These are phyloP conservation scores for Pollenia labialis DNA, from an alignment of 2,888 invertebrate species.

Conservation along the genomic window DNA sequence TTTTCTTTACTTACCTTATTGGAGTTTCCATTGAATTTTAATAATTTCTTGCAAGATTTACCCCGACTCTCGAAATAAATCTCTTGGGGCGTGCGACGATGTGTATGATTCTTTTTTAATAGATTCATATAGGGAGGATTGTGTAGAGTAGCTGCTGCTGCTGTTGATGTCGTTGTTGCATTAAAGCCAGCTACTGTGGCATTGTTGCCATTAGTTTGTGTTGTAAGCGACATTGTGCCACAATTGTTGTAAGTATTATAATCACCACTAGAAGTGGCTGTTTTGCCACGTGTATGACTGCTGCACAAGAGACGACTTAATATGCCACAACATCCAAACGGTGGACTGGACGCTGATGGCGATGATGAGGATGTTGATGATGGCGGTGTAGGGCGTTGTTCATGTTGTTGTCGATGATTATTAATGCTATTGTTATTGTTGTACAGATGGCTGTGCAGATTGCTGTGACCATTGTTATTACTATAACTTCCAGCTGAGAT, in stretches of 20 bases:
- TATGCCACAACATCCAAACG: slow-evolving; percentile 80
- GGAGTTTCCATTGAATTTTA: slow-evolving; percentile 92
- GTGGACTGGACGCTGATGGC: slow-evolving; percentile 31
- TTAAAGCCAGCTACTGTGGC: slow-evolving; percentile 1
- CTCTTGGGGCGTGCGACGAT: slow-evolving; percentile 85
- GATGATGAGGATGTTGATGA: slow-evolving; percentile 67
- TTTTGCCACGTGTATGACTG: slow-evolving; percentile 76
- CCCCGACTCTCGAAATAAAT: slow-evolving; percentile 92
- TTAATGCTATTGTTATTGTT: slow-evolving; percentile 71
- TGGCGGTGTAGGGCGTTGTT: slow-evolving; percentile 66
- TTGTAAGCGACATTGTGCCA: slow-evolving; percentile 48
- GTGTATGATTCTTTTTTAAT: slow-evolving; percentile 74
- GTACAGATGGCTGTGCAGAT: slow-evolving; percentile 73
- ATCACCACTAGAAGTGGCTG: slow-evolving; percentile 78
- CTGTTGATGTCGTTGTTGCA: background rate
- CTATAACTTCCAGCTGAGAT: slow-evolving; percentile 81
- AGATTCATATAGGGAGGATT: slow-evolving; percentile 65
- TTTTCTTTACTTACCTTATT: slow-evolving; percentile 87
- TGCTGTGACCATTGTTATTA: slow-evolving; percentile 70
- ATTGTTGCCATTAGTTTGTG: slow-evolving; percentile 53
- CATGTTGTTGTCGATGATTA: slow-evolving; percentile 71
- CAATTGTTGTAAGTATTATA: slow-evolving; percentile 72
- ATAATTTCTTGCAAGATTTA: slow-evolving; percentile 92
- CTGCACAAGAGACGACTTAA: slow-evolving; percentile 79
- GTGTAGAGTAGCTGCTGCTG: slow-evolving; percentile 61